Conservation (phyloP, 2,797 vertebrate species). For the Bryconaethiops microstoma region DNA sequence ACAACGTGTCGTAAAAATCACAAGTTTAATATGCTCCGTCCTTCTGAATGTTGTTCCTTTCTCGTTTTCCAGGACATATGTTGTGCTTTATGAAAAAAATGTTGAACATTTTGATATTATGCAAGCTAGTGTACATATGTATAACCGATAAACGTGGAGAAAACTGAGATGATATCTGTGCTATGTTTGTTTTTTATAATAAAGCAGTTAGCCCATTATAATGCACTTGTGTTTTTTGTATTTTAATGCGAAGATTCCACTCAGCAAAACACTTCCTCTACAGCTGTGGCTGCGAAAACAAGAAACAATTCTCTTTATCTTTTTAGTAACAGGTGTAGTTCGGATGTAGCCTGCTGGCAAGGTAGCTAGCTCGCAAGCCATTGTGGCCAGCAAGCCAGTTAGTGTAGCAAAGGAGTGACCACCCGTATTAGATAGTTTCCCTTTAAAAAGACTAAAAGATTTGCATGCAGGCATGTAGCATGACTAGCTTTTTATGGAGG, state of each 20-base stretch:
- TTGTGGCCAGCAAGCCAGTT: too few relatives aligned
- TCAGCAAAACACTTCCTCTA: too few relatives aligned
- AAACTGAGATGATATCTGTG: background rate
- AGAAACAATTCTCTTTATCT: too few relatives aligned
- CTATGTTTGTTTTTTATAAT: slow-evolving; percentile 3
- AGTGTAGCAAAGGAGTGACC: background rate
- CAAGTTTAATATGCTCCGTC: background rate
- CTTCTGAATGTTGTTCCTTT: slow-evolving; percentile 2
- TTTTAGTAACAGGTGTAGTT: too few relatives aligned
- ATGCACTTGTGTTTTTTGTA: background rate
- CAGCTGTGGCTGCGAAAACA: too few relatives aligned
- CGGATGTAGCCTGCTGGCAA: too few relatives aligned
- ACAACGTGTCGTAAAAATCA: background rate
- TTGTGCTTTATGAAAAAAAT: background rate
- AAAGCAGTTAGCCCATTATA: background rate
- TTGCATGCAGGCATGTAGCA: too few relatives aligned
- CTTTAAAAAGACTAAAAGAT: background rate
- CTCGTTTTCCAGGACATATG: background rate
- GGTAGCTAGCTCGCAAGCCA: too few relatives aligned
- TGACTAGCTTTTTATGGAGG: background rate
- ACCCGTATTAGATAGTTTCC: background rate
- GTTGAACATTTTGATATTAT: background rate
- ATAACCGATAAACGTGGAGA: background rate
- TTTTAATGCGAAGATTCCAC: too few relatives aligned
- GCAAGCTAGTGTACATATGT: background rate